Evolutionary conservation across 2,113 vertebrate genomes (phyloP).

Genomic region (Corythornis madagascariensis): DNA sequence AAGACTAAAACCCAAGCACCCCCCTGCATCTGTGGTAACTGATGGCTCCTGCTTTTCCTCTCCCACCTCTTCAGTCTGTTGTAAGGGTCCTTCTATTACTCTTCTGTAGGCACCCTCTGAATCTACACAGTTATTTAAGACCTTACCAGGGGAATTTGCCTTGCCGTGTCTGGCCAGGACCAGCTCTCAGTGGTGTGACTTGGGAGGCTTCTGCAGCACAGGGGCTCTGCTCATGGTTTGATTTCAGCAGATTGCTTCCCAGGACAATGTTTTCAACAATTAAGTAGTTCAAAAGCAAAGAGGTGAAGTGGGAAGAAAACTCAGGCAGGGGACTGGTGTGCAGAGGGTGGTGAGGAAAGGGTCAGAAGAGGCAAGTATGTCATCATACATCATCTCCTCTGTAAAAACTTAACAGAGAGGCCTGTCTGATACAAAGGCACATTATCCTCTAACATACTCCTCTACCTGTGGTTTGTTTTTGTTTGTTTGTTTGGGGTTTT

Average conservation of each 20-base stretch:
- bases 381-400: not conserved
- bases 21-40: not conserved
- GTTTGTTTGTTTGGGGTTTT: no score
- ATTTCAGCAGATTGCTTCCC: not conserved
- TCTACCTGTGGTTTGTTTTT: not conserved
- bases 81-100: not conserved
- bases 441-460: not conserved
- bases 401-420: not conserved
- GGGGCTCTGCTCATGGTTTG: not conserved
- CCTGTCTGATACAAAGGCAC: accelerated
- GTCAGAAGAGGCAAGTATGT: not conserved
- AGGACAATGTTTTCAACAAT: not conserved
- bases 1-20: not conserved
- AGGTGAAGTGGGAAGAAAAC: not conserved
- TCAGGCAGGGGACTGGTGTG: not conserved
- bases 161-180: not conserved
- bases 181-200: not conserved
- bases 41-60: not conserved
- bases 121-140: not conserved
- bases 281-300: not conserved
- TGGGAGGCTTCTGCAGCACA: not conserved
- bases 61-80: not conserved
- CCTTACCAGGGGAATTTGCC: not conserved
- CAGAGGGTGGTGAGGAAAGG: not conserved
- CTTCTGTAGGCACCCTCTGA: not conserved